These are phyloP conservation scores for Alectoris magna DNA, from an alignment of 2,797 vertebrate species.

Conservation along the genomic window DNA sequence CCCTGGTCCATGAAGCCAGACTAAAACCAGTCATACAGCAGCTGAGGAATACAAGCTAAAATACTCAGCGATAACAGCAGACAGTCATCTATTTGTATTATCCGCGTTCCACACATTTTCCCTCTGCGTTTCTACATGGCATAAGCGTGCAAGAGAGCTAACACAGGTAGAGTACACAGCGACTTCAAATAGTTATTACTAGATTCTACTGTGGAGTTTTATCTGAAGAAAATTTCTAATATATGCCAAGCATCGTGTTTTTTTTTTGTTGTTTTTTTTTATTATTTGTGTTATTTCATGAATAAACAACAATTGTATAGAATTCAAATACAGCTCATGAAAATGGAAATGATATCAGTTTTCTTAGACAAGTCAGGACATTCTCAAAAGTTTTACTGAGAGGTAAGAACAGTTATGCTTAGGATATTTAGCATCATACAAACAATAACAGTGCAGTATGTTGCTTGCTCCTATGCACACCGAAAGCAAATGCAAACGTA, in stretches of 20 bases:
- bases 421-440: background rate
- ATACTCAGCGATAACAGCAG: background rate
- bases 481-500: background rate
- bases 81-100: background rate
- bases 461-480: background rate
- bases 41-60: background rate
- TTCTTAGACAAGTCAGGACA: background rate
- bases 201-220: background rate
- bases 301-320: background rate
- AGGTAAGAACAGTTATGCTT: background rate
- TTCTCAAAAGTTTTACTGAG: slow-evolving; percentile 25
- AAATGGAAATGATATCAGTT: background rate
- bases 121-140: background rate
- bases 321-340: background rate
- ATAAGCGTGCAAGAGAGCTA: background rate
- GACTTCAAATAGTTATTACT: background rate
- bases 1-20: background rate
- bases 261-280: background rate
- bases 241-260: background rate
- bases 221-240: background rate
- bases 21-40: background rate
- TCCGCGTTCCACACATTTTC: background rate
- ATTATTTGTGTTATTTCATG: background rate
- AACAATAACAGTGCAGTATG: background rate
- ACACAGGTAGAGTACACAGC: background rate